A percentile compares a stretch with the other conserved stretches of the same genome.
Conservation (phyloP, 2,888 invertebrate genomes). For the Formica aserva region DNA sequence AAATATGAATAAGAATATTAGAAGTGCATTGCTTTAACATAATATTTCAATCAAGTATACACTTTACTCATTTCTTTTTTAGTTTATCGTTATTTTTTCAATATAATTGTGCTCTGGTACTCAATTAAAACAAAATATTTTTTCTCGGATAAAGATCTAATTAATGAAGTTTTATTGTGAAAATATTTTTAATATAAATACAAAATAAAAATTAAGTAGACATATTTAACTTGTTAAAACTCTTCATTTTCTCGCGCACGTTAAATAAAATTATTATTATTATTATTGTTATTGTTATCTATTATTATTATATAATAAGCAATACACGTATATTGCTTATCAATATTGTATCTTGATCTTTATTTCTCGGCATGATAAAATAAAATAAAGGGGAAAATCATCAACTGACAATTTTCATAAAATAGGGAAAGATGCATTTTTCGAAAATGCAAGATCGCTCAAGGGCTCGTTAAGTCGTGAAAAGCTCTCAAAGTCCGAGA, state of each 20-base stretch:
- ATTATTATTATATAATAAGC: not conserved
- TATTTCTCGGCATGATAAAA: not conserved
- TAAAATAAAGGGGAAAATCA: not conserved
- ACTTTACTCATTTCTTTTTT: not conserved
- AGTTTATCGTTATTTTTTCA: not conserved
- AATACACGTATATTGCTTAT: constrained; percentile 18
- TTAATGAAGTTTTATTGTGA: not conserved
- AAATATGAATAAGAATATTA: no score
- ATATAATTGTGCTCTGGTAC: constrained; percentile 2
- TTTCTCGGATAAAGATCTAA: not conserved
- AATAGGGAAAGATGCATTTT: constrained; percentile 4
- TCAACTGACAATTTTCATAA: constrained; percentile 27
- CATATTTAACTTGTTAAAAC: not conserved
- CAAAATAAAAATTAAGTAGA: not conserved
- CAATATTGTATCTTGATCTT: not conserved
- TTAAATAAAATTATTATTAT: not conserved
- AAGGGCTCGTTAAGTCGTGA: constrained; percentile 32
- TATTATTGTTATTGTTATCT: not conserved
- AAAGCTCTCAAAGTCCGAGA: constrained; percentile 11
- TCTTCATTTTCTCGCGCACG: not conserved
- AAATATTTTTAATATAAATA: not conserved
- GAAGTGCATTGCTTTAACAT: no score
- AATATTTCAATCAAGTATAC: no score
- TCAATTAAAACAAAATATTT: not conserved
- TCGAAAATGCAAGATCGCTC: constrained; percentile 49